phyloP scores from a whole-genome alignment of 2,888 invertebrate genomes.

The Petrolisthes cinctipes region DNA sequence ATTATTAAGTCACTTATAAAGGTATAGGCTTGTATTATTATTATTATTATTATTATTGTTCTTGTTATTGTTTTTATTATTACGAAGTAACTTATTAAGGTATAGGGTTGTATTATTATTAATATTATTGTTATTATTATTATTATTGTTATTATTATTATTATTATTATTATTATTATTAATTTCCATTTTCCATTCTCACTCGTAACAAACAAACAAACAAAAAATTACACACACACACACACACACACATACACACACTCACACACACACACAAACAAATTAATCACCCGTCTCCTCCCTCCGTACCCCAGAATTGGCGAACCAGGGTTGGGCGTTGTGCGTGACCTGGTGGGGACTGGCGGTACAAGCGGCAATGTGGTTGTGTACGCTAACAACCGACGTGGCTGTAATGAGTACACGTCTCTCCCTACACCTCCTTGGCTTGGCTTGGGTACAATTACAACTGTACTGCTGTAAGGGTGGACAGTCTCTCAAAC shows the following conservation, averaged over 20 bases:
- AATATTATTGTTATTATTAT: too few species aligned
- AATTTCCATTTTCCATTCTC: too few species aligned
- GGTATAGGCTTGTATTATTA: too few species aligned
- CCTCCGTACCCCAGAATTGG: conserved; percentile 32
- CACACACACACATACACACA: too few species aligned
- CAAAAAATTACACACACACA: too few species aligned
- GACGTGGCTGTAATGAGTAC: conserved; percentile 85
- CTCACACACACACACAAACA: too few species aligned
- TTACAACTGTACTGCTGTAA: conserved; percentile 22
- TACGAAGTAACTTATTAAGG: too few species aligned
- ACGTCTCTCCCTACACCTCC: conserved; percentile 78
- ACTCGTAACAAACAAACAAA: too few species aligned
- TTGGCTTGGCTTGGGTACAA: conserved; percentile 35
- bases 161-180: neutral
- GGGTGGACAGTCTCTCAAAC: neutral
- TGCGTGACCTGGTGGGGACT: conserved; percentile 66
- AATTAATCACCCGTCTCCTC: neutral
- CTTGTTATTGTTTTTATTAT: too few species aligned
- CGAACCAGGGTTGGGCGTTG: conserved; percentile 47
- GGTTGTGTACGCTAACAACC: conserved; percentile 83
- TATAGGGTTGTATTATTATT: too few species aligned
- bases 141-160: neutral
- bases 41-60: too few species aligned
- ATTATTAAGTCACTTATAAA: too few species aligned
- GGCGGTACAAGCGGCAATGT: conserved; percentile 76